Evolutionary conservation across 1,140 invertebrate genomes (phyloP), one percentile per base, ranked within the genome.

Genomic region (Apis florea): DNA sequence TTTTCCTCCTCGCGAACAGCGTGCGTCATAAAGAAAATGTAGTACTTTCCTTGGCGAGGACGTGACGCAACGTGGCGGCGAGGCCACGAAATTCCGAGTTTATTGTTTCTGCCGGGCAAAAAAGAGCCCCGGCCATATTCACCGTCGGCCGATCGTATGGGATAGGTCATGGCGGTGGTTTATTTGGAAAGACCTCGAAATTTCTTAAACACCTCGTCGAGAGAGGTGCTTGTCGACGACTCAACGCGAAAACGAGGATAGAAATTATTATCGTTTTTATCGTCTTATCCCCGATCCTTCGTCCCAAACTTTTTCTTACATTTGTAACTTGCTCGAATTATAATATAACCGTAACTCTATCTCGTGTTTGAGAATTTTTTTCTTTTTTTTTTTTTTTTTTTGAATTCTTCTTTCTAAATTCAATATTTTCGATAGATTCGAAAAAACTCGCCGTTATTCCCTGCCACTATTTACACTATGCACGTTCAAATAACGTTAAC

Each of bases 81-180:
- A 47, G 49, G 67, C 77, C 79, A 31, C 82, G 85, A 87, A 87
- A 86, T 84, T 59, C 71, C 77, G 63, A 58, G 88, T 90, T 90
- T 90, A 90, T 90, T 90, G 89, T 89, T 90, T 90, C 82, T 88
- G 82, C 64, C 56, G 26, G 71, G 80, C 66, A 85, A 84, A 82
- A 81, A 87, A 79, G 61, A 83, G 56, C 40, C 40, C 69, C 61
- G 74, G 68, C 76, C 83, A 72, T 83, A 84, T 75, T 61, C 54
- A 59, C 70, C 31, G 59, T 59, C 68, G 73, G 79, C 72, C 81
- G 68, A 78, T 85, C 69, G 67, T 71, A 76, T 89, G 64, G 82
- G 86, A 87, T 91, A 90, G 90, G 90, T 90, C 90, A 90, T 83
- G 87, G 79, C 59, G 85, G 56, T 26, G 53, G 90, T 91, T 91